Evolutionary conservation across 2,888 invertebrate genomes (phyloP), one percentile per base, ranked within the genome.

Genomic region (Apamea monoglypha): DNA sequence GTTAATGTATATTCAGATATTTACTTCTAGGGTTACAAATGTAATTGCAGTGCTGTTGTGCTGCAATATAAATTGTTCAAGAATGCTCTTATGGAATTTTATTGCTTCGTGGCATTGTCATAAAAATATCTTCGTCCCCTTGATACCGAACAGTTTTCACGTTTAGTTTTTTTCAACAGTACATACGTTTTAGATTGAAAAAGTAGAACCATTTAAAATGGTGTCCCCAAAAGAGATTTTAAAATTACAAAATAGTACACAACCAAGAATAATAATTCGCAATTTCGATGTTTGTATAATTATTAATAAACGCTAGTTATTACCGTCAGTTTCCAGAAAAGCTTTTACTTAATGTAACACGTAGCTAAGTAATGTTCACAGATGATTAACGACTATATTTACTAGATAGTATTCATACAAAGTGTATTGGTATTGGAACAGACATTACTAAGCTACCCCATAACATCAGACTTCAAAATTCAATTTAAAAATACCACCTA

Each of bases 311-410:
- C 8, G 5, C 18, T 36, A 61, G 32, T 50, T 29, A 61, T 61
- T 71, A 25, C 32, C 8, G 29, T 64, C 7, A 47, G 53, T 53
- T n/a, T 61, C 25, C 44, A 50, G 25, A 59, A 70, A 79, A 59
- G 21, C 61, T 69, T 36, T 77, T 40, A 78, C 56, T 40, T 50
- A 69, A 47, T 21, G 16, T 76, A 77, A 77, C 47, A 76, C 36
- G 25, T 32, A n/a, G 18, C 25, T 32, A n/a, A 59, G n/a, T 36
- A 53, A 59, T 59, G 56, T 36, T 61, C 14, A 18, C 18, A 44
- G 29, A 53, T 80, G 50, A 66, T 79, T 18, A 44, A 50, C 25
- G 25, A 50, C 32, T 18, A n/a, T 50, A 36, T 64, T 83, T 32
- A 40, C 8, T 25, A 40, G 29, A 50, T 50, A 40, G 6, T 59